Conservation (phyloP, 2,888 invertebrate species). For the Chrysina gloriosa region DNA sequence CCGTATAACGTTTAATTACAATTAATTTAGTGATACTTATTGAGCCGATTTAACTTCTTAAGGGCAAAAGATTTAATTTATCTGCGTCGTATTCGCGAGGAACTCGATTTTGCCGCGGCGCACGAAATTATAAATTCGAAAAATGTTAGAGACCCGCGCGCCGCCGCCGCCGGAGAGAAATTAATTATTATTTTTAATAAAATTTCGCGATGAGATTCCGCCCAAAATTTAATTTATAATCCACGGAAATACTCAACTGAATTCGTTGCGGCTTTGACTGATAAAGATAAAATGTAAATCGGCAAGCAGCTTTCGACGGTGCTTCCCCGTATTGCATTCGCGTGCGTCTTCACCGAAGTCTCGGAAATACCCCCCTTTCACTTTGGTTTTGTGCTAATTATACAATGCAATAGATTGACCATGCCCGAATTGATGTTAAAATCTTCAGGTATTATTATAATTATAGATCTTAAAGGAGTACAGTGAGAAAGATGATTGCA, state of each 20-base stretch:
- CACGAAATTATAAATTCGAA: not conserved
- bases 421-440: constrained; percentile 53
- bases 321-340: constrained; percentile 26
- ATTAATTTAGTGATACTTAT: constrained; percentile 1
- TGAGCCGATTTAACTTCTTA: not conserved
- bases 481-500: not conserved
- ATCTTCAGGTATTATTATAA: constrained; percentile 35
- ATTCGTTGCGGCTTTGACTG: constrained; percentile 12
- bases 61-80: not conserved
- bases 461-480: not conserved
- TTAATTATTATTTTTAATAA: constrained; percentile 22
- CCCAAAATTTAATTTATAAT: constrained; percentile 15
- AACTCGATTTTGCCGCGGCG: not conserved
- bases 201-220: constrained; percentile 6
- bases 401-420: not conserved
- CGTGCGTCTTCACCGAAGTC: constrained; percentile 33
- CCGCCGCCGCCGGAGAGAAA: constrained; percentile 7
- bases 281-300: constrained; percentile 28
- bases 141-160: not conserved
- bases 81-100: not conserved
- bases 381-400: not conserved
- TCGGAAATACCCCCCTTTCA: not conserved
- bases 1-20: not conserved
- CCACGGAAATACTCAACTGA: constrained; percentile 15
- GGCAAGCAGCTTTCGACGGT: not conserved